These are phyloP conservation scores for Lathronympha strigana DNA, from an alignment of 2,888 invertebrate species.

Conservation along the genomic window DNA sequence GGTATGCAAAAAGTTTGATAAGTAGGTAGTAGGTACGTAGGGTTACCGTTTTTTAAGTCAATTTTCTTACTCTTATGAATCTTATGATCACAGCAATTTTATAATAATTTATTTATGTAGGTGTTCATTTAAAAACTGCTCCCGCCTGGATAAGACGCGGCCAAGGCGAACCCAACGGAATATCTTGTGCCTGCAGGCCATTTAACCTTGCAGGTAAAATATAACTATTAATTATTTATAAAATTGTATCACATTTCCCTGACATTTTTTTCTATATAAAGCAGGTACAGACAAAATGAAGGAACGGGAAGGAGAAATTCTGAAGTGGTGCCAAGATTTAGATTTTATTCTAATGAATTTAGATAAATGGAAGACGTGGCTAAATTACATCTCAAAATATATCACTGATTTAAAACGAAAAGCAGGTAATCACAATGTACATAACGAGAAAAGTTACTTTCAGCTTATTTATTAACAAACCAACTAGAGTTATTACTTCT, in stretches of 20 bases:
- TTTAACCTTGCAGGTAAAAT: conserved; percentile 6
- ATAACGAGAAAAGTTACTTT: no score
- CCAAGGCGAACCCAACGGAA: conserved; percentile 35
- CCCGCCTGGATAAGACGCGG: conserved; percentile 51
- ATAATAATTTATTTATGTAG: conserved; percentile 43
- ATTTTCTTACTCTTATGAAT: no score
- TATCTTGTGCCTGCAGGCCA: conserved; percentile 4
- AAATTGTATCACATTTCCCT: not conserved
- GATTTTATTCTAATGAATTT: conserved; percentile 60
- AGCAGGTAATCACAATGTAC: conserved; percentile 51
- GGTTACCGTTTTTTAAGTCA: no score
- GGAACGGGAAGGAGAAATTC: conserved; percentile 50
- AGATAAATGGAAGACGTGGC: conserved; percentile 68
- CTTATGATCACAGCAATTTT: no score
- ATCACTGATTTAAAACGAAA: conserved; percentile 52
- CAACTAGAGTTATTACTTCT: no score
- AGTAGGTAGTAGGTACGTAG: not conserved
- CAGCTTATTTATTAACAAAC: no score
- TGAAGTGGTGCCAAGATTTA: conserved; percentile 64
- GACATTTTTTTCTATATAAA: conserved; percentile 15
- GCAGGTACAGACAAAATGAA: conserved; percentile 48
- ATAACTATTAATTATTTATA: not conserved
- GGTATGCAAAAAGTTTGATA: no score
- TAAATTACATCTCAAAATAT: conserved; percentile 56
- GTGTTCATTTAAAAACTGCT: conserved; percentile 50